phyloP scores from a whole-genome alignment of 1,140 invertebrate species.

The Acromyrmex charruanus region DNA sequence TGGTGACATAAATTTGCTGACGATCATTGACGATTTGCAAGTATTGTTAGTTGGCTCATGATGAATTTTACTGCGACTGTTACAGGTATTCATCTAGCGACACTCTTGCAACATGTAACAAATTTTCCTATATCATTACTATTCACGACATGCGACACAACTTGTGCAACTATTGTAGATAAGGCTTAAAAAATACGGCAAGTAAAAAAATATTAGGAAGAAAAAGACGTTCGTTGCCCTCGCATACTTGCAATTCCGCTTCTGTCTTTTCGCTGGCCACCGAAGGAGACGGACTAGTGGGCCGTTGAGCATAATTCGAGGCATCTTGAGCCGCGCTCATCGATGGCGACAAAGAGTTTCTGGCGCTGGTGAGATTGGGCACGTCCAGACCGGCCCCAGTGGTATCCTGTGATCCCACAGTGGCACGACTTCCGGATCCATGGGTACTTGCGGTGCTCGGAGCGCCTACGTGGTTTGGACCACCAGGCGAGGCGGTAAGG shows the following conservation, averaged over 20 bases:
- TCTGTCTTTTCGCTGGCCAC: constrained; percentile 93
- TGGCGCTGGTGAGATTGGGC: constrained; percentile 87
- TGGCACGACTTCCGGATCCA: constrained; percentile 79
- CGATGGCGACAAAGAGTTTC: constrained; percentile 89
- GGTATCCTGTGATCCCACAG: constrained; percentile 72
- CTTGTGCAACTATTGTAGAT: too few species aligned
- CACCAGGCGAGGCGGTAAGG: constrained; percentile 84
- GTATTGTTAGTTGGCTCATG: too few species aligned
- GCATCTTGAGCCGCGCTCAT: constrained; percentile 90
- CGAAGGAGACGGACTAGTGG: constrained; percentile 94
- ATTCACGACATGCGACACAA: too few species aligned
- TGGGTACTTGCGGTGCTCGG: constrained; percentile 83
- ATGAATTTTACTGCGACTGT: too few species aligned
- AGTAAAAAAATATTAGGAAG: neutral
- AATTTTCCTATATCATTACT: too few species aligned
- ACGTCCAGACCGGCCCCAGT: constrained; percentile 84
- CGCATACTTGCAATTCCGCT: constrained; percentile 87
- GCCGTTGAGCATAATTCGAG: constrained; percentile 90
- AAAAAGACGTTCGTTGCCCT: neutral
- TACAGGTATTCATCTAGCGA: too few species aligned
- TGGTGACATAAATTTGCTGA: too few species aligned
- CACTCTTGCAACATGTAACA: too few species aligned
- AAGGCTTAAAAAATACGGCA: neutral
- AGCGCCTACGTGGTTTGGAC: constrained; percentile 84
- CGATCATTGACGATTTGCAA: too few species aligned